A percentile compares a stretch with the other conserved stretches of the same genome.
phyloP scores from a whole-genome alignment of 2,888 invertebrate species.

The Sthenelais limicola region DNA sequence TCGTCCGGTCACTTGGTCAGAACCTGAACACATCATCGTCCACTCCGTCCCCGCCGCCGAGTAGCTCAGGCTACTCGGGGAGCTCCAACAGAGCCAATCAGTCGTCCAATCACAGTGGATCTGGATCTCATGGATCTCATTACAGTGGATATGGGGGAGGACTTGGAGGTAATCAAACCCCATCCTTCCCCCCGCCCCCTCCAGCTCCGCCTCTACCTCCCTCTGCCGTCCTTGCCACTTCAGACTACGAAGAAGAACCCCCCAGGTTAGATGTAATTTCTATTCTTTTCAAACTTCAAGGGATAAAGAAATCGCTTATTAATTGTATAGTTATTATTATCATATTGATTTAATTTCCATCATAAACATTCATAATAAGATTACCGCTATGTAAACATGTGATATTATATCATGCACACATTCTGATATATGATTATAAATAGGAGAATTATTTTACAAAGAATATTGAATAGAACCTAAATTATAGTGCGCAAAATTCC shows the following conservation, averaged over 20 bases:
- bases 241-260: conserved; percentile 43
- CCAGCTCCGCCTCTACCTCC: conserved; percentile 30
- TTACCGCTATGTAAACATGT: too few species aligned
- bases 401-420: too few species aligned
- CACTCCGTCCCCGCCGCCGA: conserved; percentile 37
- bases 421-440: too few species aligned
- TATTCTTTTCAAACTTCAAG: background rate
- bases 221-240: conserved; percentile 33
- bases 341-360: background rate
- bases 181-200: conserved; percentile 43
- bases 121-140: conserved; percentile 4
- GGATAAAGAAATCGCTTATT: background rate
- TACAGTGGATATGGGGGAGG: conserved; percentile 29
- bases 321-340: background rate
- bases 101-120: conserved; percentile 4
- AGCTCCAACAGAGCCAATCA: conserved; percentile 38
- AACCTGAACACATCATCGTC: too few species aligned
- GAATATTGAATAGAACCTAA: too few species aligned
- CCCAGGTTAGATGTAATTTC: background rate
- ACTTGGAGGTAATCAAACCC: conserved; percentile 1
- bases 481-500: too few species aligned
- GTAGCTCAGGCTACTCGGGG: conserved; percentile 46
- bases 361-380: too few species aligned
- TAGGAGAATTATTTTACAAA: too few species aligned
- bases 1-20: too few species aligned